Base-by-base conservation (phyloP, 2,888 invertebrate species). In the Thymelicus sylvestris region DNA sequence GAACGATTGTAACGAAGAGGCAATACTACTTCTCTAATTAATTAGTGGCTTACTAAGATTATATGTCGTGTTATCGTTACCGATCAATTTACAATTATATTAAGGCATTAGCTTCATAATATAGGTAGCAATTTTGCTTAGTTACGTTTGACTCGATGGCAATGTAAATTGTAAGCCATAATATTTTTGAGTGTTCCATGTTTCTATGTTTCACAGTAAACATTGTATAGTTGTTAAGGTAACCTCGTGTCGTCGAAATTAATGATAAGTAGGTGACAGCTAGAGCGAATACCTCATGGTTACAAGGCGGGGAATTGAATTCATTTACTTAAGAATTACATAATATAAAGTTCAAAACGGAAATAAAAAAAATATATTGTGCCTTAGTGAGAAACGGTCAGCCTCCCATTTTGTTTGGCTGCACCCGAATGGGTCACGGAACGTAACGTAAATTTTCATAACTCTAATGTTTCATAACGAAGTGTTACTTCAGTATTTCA, bases 311-410 rank as follows among this genome's bases (percentile, higher is more conserved):
- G 86, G 86, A 87, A 87, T 88, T 88, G 85, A 86, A 87, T 84
- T 88, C 80, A 79, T 88, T 91, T 91, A 84, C 88, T 86, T 91
- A 86, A 89, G 87, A 85, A 75, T 87, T 84, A 57, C 15, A 44
- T 64, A 50, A 86, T 88, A 90, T 88, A 88, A 91, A 92, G 91
- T 93, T 92, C 92, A 93, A 93, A 92, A 82, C 83, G 86, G 83
- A 92, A 89, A 90, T 86, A 48, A 64, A 68, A 67, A 19, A 65
- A 63, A 89, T 88, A 90, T 91, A 93, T 92, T 92, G 93, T 93
- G 93, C 93, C 93, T 93, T 93, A 93, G 92, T 89, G 90, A 86
- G 81, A 86, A 86, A 86, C 79, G 85, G 84, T 87, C 86, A 87
- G 84, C 86, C 82, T 83, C 83, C 85, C 86, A 86, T 89, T 90